Conservation (phyloP, 2,797 vertebrate species). For the Sebastes hubbsi region DNA sequence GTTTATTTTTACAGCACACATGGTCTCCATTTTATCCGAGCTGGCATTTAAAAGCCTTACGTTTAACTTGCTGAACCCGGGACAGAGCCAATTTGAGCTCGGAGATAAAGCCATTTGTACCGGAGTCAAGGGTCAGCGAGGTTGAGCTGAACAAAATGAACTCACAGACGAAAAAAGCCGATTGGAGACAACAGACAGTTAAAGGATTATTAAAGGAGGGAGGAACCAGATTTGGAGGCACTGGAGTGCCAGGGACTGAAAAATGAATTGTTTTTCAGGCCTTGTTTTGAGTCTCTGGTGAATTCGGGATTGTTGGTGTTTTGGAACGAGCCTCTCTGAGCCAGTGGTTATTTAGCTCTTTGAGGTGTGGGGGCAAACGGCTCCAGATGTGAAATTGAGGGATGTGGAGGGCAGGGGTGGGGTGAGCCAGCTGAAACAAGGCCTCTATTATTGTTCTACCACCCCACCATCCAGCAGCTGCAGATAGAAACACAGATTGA, state of each 20-base stretch:
- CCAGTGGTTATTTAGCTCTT: conserved; percentile 64
- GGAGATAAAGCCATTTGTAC: conserved; percentile 19
- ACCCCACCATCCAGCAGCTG: conserved; percentile 75
- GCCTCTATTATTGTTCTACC: conserved; percentile 67
- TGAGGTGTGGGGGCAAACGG: conserved; percentile 70
- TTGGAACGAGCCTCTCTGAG: conserved; percentile 36
- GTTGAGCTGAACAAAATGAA: conserved; percentile 21
- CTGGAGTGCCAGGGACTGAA: neutral
- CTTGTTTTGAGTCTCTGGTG: conserved; percentile 23
- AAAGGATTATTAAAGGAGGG: neutral
- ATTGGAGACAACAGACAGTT: conserved; percentile 5
- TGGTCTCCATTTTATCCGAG: conserved; percentile 39
- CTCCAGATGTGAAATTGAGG: conserved; percentile 77
- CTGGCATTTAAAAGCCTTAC: conserved; percentile 13
- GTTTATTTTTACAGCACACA: conserved; percentile 29
- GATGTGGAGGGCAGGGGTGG: conserved; percentile 36
- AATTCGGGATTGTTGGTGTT: conserved; percentile 43
- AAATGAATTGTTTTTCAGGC: conserved; percentile 26
- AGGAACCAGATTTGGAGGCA: neutral
- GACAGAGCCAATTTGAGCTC: conserved; percentile 18
- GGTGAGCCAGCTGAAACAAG: conserved; percentile 67
- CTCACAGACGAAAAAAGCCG: conserved; percentile 12
- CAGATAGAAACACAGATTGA: conserved; percentile 64
- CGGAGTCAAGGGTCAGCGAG: conserved; percentile 13
- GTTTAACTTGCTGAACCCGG: conserved; percentile 25